These are phyloP conservation scores for Amphilophus citrinellus DNA, from an alignment of 2,113 vertebrate species.

Conservation along the genomic window DNA sequence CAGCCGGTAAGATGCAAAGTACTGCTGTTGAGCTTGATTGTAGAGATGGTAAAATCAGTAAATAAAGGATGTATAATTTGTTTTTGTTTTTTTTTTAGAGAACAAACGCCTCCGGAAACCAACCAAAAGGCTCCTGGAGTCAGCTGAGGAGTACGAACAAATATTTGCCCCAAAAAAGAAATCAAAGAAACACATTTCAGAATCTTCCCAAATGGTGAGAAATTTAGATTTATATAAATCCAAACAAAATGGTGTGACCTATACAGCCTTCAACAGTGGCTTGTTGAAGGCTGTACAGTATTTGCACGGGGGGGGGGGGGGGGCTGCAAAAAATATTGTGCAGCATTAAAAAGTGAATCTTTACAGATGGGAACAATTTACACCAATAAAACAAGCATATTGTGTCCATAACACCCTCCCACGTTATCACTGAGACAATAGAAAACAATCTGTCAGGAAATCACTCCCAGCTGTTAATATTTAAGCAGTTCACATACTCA, in stretches of 20 bases:
- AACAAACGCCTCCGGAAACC: slow-evolving; percentile 94
- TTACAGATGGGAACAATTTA: neutral
- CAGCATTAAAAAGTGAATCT: neutral
- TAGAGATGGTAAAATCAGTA: neutral
- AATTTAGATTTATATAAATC: neutral
- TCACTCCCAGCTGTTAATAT: slow-evolving; percentile 5
- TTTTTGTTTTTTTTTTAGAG: slow-evolving; percentile 73
- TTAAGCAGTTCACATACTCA: neutral
- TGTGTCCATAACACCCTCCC: neutral
- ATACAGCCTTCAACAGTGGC: neutral
- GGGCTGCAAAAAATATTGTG: neutral
- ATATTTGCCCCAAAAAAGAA: slow-evolving; percentile 93
- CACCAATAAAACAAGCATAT: neutral
- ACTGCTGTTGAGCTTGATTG: neutral
- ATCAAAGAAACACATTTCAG: slow-evolving; percentile 82
- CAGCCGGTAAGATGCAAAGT: slow-evolving; percentile 59
- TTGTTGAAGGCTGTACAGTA: neutral
- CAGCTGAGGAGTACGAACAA: slow-evolving; percentile 91
- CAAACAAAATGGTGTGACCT: neutral
- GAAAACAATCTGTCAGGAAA: slow-evolving; percentile 2
- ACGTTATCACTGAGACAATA: neutral
- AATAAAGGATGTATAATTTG: neutral
- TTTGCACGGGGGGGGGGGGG: neutral
- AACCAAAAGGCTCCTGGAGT: slow-evolving; percentile 93
- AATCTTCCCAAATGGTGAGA: slow-evolving; percentile 84